phyloP scores from a whole-genome alignment of 1,140 invertebrate species.

The Holcopasites calliopsidis region DNA sequence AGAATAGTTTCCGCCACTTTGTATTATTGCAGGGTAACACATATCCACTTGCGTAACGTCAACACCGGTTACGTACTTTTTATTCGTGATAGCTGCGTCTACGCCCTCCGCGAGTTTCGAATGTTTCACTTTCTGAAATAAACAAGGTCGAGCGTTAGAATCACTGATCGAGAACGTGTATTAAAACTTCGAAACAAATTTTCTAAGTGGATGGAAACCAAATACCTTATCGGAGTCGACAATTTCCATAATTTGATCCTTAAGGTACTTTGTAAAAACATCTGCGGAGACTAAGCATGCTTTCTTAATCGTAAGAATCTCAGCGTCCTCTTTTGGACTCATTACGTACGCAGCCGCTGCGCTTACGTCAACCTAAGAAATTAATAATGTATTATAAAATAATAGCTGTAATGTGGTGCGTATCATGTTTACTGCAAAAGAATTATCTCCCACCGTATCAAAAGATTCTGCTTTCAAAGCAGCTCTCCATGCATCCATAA shows the following conservation, averaged over 20 bases:
- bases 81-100: constrained; percentile 93
- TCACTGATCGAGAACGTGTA: background rate
- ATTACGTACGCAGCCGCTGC: constrained; percentile 91
- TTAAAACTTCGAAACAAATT: background rate
- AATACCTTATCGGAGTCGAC: constrained; percentile 96
- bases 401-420: background rate
- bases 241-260: constrained; percentile 99
- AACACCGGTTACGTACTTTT: constrained; percentile 95
- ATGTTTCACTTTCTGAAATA: constrained; percentile 94
- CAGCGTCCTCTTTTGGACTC: constrained; percentile 96
- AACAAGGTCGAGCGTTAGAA: background rate
- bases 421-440: constrained; percentile 7
- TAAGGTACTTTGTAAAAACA: constrained; percentile 97
- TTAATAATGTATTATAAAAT: background rate
- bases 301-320: constrained; percentile 96
- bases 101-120: constrained; percentile 96
- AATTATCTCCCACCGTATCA: constrained; percentile 82
- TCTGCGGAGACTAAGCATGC: constrained; percentile 96
- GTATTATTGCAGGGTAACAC: constrained; percentile 99
- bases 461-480: constrained; percentile 88
- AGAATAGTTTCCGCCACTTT: constrained; percentile 98
- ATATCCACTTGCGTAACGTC: constrained; percentile 95
- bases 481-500: constrained; percentile 94
- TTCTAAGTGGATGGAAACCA: constrained; percentile 21
- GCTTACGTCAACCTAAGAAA: constrained; percentile 90